Base-by-base conservation (phyloP, 1,140 invertebrate species). In the Megalopta genalis region DNA sequence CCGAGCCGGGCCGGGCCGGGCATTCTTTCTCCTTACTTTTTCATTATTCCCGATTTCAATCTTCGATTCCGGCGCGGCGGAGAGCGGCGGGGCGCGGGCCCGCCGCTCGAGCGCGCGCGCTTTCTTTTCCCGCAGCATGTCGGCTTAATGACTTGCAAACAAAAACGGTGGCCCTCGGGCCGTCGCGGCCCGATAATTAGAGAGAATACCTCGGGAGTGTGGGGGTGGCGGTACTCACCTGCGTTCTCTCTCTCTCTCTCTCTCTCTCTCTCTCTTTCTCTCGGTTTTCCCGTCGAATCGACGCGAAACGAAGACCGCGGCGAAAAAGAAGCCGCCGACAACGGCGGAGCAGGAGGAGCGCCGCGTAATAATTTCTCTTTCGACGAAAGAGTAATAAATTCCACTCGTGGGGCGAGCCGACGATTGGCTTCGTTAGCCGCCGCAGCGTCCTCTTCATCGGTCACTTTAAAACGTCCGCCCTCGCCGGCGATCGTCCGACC, bases 101-200 rank as follows among this genome's bases (percentile, higher is more conserved):
- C 42, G 27, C 60, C 42, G 9, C 25, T 18, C 27, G 5, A 4
- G 10, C 5, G 39, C 18, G 57, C 16, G 49, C 14, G 14, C 42
- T 39, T 37, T 39, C 59, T 39, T 66, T 71, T 5, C 68, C 60
- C 18, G 32, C 42, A 63, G 57, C 76, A 54, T 64, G 78, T 85
- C 72, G 83, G 76, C 84, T 89, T 87, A 88, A 90, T 85, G 82
- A 88, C 84, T 89, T 85, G 84, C 86, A 84, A 90, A 88, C 84
- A 89, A 89, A 87, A 82, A 80, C 77, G 62, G 77, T 46, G 77
- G 2, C 23, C 52, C 62, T 7, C 16, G 21, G 39, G 9, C 39
- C 21, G 39, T 12, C 46, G 39, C 39, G 71, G 59, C 27, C 75
- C 42, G 72, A 82, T 86, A 86, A 86, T 79, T 85, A 80, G 42